Evolutionary conservation across 2,888 invertebrate species (phyloP), one percentile per base, ranked within the genome.

Genomic region (Drosophila kambysellisi): DNA sequence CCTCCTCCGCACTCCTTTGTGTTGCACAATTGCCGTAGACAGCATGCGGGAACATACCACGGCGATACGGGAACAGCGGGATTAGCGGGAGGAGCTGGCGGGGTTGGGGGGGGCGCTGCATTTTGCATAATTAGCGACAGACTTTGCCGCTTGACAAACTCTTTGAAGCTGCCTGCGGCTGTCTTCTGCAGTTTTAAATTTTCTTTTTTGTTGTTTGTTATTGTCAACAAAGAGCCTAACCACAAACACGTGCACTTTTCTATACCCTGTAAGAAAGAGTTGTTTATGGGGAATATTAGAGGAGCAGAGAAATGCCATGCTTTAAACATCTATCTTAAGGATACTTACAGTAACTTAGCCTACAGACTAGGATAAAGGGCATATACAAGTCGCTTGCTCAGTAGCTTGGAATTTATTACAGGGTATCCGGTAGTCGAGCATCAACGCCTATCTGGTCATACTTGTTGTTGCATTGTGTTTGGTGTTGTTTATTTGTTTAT

Each of bases 111-210:
- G 25, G 51, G 8, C 35, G 8, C 30, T 58, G 39, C 50, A 65
- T 54, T 60, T 63, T 82, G 90, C 88, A 90, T 90, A 89, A 87
- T 87, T 90, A 90, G 90, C 86, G 79, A 87, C 89, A 86, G 89
- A 86, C 90, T 83, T 81, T 88, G 90, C 87, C 80, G 84, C 81
- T 84, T 87, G 83, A 88, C 90, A 89, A 87, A 90, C 88, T 89
- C 90, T 89, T 90, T 89, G 89, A 90, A 87, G 90, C 76, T 76
- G 74, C 71, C 39, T 70, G 67, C 75, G 54, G 60, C 76, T 62
- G 71, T 70, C 64, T 76, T 62, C 75, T 62, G 57, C 43, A 48
- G 20, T 48, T 53, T 43, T 48, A n/a, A 32, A 50, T 43, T 46
- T 39, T 39, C 32, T 33, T 32, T 54, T 43, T 52, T 33, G 20